These are phyloP conservation scores for Leuctra nigra DNA, from an alignment of 2,888 invertebrate species.

Conservation along the genomic window DNA sequence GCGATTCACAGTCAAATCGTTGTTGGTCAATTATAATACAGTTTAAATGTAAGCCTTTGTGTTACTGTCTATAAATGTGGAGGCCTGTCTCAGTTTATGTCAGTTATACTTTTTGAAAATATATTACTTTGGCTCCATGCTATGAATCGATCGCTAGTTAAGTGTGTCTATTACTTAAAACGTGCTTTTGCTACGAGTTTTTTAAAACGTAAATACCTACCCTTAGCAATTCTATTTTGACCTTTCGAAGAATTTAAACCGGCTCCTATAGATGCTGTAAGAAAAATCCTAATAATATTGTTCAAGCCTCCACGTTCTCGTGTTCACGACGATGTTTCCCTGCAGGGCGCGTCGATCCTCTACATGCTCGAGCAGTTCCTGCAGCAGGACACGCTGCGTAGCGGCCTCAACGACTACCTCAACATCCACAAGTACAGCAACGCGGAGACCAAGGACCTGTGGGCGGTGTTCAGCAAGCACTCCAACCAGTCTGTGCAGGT, in stretches of 20 bases:
- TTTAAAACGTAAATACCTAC: no score
- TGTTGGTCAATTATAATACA: no score
- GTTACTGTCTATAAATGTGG: no score
- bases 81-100: no score
- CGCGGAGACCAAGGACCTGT: conserved; percentile 74
- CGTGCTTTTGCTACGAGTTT: no score
- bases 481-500: conserved; percentile 54
- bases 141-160: no score
- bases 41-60: no score
- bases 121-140: no score
- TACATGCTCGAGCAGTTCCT: conserved; percentile 65
- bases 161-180: no score
- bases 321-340: conserved; percentile 22
- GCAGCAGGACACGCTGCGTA: conserved; percentile 53
- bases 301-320: not conserved
- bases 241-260: not conserved
- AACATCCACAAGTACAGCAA: conserved; percentile 60
- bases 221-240: not conserved
- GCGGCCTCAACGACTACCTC: conserved; percentile 61
- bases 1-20: no score
- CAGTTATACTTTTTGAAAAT: no score
- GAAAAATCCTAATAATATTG: conserved; percentile 5
- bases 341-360: conserved; percentile 61
- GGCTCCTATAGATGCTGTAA: not conserved
- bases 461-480: conserved; percentile 63